phyloP scores from a whole-genome alignment of 2,113 vertebrate genomes.

The Ifrita kowaldi region DNA sequence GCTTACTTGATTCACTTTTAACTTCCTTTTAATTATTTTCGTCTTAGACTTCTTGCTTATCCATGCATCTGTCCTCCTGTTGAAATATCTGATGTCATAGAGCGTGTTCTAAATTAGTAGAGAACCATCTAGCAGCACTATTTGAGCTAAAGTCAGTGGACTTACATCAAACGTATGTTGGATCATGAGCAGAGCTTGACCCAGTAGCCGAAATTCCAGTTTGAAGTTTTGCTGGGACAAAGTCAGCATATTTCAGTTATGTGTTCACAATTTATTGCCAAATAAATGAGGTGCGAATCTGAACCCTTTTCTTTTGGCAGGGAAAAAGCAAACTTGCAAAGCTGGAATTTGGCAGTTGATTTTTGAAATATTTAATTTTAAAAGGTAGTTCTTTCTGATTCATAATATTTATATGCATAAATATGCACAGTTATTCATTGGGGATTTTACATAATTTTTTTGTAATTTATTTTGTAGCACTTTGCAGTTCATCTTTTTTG shows the following conservation, averaged over 20 bases:
- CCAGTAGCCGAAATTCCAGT: neutral
- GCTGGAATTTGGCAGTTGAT: constrained; percentile 11
- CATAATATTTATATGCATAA: constrained; percentile 27
- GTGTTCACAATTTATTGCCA: neutral
- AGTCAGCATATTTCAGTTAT: neutral
- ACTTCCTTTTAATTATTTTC: neutral
- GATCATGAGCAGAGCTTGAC: neutral
- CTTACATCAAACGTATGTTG: neutral
- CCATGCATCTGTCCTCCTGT: neutral
- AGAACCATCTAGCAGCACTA: neutral
- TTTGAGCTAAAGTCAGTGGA: constrained; percentile 40
- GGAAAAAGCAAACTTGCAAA: neutral
- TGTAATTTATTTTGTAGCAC: constrained; percentile 47
- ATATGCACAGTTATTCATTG: neutral
- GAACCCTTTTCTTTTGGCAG: neutral
- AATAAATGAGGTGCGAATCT: neutral
- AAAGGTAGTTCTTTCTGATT: neutral
- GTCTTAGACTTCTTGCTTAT: neutral
- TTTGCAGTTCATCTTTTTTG: constrained; percentile 66
- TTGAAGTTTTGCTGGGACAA: neutral
- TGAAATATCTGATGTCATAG: neutral
- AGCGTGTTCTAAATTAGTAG: neutral
- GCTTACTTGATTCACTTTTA: neutral
- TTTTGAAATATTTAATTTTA: constrained; percentile 17
- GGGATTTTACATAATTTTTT: neutral